A percentile compares a stretch with the other conserved stretches of the same genome.
These are phyloP conservation scores for Zaprionus kolodkinae DNA, from an alignment of 1,140 invertebrate species.

Conservation along the genomic window DNA sequence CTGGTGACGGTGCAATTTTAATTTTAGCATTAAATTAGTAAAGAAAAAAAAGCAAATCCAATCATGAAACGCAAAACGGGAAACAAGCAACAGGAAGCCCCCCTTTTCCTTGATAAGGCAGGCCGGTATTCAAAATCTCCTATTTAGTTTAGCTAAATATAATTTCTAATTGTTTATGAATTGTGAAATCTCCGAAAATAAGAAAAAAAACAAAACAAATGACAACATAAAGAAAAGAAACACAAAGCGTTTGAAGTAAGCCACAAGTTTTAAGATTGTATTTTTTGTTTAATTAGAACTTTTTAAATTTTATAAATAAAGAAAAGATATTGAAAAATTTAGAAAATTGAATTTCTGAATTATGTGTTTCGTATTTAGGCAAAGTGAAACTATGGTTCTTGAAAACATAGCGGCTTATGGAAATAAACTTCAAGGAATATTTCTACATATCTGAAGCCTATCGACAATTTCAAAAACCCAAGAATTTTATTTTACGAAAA, in stretches of 20 bases:
- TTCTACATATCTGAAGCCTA: no score
- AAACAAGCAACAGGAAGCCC: slow-evolving; percentile 4
- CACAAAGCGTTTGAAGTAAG: slow-evolving; percentile 30
- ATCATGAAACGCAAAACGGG: slow-evolving; percentile 45
- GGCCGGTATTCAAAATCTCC: slow-evolving; percentile 52
- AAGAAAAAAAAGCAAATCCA: slow-evolving; percentile 51
- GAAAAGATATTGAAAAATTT: slow-evolving; percentile 47
- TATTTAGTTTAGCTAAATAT: slow-evolving; percentile 75
- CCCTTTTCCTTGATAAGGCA: background rate
- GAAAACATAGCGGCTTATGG: no score
- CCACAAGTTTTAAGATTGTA: slow-evolving; percentile 53
- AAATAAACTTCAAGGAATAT: background rate
- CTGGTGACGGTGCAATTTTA: slow-evolving; percentile 81
- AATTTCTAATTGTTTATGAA: slow-evolving; percentile 60
- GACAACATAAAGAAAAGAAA: slow-evolving; percentile 23
- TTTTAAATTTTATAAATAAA: slow-evolving; percentile 82
- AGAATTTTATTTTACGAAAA: background rate
- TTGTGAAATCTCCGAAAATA: slow-evolving; percentile 58
- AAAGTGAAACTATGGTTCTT: background rate
- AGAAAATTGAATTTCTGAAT: slow-evolving; percentile 2
- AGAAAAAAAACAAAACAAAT: slow-evolving; percentile 21
- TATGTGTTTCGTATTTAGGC: background rate
- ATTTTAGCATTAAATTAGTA: slow-evolving; percentile 69
- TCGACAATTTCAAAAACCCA: background rate
- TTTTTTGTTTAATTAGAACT: slow-evolving; percentile 78